Percentiles rank a stretch among this genome's conserved stretches.
phyloP scores from a whole-genome alignment of 2,113 vertebrate genomes.

The Pomatostomus ruficeps region DNA sequence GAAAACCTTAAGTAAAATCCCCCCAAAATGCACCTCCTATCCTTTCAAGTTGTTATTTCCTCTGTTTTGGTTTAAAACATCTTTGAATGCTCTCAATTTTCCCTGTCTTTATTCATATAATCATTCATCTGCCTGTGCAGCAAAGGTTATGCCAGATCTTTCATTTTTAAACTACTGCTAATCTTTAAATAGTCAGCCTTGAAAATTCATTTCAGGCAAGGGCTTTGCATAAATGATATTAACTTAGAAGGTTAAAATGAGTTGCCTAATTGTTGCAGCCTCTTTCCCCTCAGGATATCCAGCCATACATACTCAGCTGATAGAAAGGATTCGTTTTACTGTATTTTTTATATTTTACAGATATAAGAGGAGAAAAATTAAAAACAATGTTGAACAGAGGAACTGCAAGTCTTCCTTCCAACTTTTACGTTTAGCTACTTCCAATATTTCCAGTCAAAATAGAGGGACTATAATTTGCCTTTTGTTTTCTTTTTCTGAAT shows the following conservation, averaged over 20 bases:
- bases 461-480: not conserved
- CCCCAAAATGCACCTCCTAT: not conserved
- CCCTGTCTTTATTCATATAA: not conserved
- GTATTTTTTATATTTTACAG: not conserved
- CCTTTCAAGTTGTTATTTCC: not conserved
- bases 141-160: not conserved
- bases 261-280: not conserved
- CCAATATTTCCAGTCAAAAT: not conserved
- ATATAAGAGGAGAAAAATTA: not conserved
- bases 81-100: not conserved
- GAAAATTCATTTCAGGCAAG: slow-evolving; percentile 3
- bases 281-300: not conserved
- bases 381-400: not conserved
- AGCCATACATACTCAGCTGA: not conserved
- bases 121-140: not conserved
- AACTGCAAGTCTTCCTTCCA: not conserved
- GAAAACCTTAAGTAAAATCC: not conserved
- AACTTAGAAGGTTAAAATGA: not conserved
- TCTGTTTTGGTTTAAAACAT: not conserved
- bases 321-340: not conserved
- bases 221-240: not conserved
- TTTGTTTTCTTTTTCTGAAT: not conserved
- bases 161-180: not conserved
- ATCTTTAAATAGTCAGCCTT: not conserved
- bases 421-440: not conserved